Percentiles rank a stretch among this genome's conserved stretches.
phyloP scores from a whole-genome alignment of 2,888 invertebrate species.

The Deilephila elpenor region DNA sequence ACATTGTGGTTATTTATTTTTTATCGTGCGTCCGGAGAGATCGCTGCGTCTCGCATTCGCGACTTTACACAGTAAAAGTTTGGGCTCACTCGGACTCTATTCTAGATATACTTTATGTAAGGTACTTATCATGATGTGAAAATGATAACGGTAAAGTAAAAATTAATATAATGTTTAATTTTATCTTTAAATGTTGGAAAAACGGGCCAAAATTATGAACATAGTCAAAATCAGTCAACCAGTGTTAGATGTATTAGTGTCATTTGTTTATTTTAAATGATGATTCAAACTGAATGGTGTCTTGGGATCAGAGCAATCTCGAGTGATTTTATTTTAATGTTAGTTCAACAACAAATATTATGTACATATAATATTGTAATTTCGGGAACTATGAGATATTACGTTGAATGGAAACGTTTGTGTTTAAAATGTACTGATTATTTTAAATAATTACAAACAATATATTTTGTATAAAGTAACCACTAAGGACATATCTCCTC shows the following conservation, averaged over 20 bases:
- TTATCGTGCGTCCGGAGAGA: conserved; percentile 7
- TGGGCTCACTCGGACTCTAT: conserved; percentile 48
- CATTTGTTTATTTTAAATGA: conserved; percentile 24
- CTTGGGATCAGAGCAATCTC: conserved; percentile 33
- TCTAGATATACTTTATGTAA: conserved; percentile 43
- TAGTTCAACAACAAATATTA: conserved; percentile 42
- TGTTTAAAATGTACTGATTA: conserved; percentile 83
- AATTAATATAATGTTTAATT: conserved; percentile 43
- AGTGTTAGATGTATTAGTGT: conserved; percentile 22
- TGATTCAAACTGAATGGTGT: conserved; percentile 20
- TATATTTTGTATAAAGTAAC: conserved; percentile 70
- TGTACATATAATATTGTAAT: conserved; percentile 53
- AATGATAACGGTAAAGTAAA: conserved; percentile 51
- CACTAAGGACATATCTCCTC: conserved; percentile 73
- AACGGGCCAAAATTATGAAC: conserved; percentile 79
- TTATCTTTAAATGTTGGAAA: conserved; percentile 69
- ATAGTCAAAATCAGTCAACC: conserved; percentile 77
- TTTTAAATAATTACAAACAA: conserved; percentile 74
- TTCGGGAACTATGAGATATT: conserved; percentile 57
- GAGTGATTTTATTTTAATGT: conserved; percentile 34
- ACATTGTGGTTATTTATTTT: conserved; percentile 73
- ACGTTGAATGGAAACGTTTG: conserved; percentile 67
- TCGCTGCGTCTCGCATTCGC: not conserved
- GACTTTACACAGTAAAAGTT: conserved; percentile 26
- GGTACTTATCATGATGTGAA: conserved; percentile 65